Evolutionary conservation across 2,113 vertebrate species (phyloP), one percentile per base, ranked within the genome.

Genomic region (Coracopsis vasa): DNA sequence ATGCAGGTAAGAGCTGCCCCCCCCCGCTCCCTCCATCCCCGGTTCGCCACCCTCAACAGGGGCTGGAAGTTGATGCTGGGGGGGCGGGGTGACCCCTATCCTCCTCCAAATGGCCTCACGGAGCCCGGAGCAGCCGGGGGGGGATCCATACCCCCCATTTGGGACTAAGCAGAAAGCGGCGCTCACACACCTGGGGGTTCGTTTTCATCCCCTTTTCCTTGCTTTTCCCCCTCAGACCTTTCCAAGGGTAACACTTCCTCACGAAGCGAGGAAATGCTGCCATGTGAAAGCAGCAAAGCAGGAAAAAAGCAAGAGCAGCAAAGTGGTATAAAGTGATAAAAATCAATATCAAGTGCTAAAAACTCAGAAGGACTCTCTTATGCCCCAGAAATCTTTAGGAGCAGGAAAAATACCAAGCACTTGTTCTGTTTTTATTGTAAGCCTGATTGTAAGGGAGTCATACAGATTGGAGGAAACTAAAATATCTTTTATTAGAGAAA

Each of bases 1-100:
- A 97, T 98, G 94, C 98, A 98, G 98, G 98, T 98, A 98, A 96
- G 98, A 67, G 39, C 86, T 13, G 7, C 27, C 51, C 35, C 13
- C 13, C 35, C 56, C 39, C 39, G 9, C 23, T 50, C 16, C 25
- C 31, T 7, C 14, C 45, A 12, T 58, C 33, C 37, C 33, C 19
- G 33, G 29, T 7, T 6, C 10, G 21, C 33, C 25, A 44, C 28
- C 16, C 45, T 15, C 65, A 1, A 0, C 7, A 7, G 4, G 16
- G 11, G 35, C 56, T 72, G 82, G 14, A 11, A 28, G 17, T 15
- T 67, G 58, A 9, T 51, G 20, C 10, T 24, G 37, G 8, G 19
- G 14, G 6, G 6, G 3, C 9, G 19, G 6, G 4, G 18, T 33
- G 37, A 41, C 5, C 37, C 51, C 37, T 20, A 29, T 48, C 8